Base-by-base conservation (phyloP, 2,888 invertebrate genomes). In the Hipparchia sbordonii region DNA sequence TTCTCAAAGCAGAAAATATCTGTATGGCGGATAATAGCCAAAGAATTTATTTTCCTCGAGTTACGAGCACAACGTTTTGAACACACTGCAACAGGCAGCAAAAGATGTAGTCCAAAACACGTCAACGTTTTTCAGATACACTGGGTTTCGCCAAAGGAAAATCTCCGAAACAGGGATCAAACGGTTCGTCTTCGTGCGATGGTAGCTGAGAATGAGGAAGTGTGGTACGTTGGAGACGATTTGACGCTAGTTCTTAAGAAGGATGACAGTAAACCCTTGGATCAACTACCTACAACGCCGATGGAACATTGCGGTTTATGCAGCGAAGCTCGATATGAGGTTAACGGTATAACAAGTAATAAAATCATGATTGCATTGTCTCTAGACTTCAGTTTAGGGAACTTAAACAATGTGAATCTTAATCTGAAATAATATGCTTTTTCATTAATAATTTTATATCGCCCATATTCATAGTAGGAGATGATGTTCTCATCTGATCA, bases 321-420 rank as follows among this genome's bases (percentile, higher is more conserved):
- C 77, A 92, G 92, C 59, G 93, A 93, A 80, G 93, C 92, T 0
- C 81, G 91, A 66, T 93, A 93, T 76, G 92, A 93, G 87, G 93
- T 92, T 68, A 13, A 45, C 6, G 23, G 10, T 45, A 45, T n/a
- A 69, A 6, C 48, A 48, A 2, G 48, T 48, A 39, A 39, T 39
- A 5, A 39, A 39, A 39, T 4, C 2, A 39, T 39, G 39, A 39
- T 39, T 39, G 39, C 39, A 39, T 39, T 39, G 5, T 39, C 5
- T 39, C 3, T 39, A 39, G 39, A 39, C 39, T 39, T 39, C 39
- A 39, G 39, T 4, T 39, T 1, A 39, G 39, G 39, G 39, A 39
- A 39, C 39, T 39, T 39, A 23, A 23, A 23, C 23, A 23, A 23
- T 23, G 23, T 23, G 23, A 23, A 23, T 0, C 1, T 23, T 23